A percentile compares a stretch with the other conserved stretches of the same genome.
Evolutionary conservation across 2,888 invertebrate species (phyloP).

Genomic region (Salticus scenicus): DNA sequence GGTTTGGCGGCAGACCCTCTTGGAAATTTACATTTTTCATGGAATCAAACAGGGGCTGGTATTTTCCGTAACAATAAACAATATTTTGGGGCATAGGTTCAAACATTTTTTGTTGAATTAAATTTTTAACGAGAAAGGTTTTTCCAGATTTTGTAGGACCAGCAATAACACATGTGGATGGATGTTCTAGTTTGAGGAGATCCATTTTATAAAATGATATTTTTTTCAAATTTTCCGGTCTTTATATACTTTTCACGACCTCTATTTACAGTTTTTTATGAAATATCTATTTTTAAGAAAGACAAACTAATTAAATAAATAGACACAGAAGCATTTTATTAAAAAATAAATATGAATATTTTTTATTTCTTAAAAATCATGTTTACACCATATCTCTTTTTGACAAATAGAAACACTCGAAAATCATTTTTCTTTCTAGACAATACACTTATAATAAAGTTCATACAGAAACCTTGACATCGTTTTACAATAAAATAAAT

Average conservation of each 20-base stretch:
- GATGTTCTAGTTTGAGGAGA: neutral
- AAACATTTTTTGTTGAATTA: too few species aligned
- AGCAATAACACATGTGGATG: neutral
- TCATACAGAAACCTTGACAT: conserved; percentile 13
- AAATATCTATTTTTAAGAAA: too few species aligned
- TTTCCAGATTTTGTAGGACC: neutral
- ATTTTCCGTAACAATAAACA: neutral
- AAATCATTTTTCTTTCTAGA: conserved; percentile 8
- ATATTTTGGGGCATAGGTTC: neutral
- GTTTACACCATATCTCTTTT: conserved; percentile 4
- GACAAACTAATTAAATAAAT: too few species aligned
- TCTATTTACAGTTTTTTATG: neutral
- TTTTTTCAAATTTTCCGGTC: neutral
- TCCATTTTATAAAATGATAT: neutral
- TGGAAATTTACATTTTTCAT: conserved; percentile 14
- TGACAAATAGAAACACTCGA: conserved; percentile 3
- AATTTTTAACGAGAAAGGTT: neutral
- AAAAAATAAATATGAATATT: neutral
- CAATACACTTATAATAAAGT: neutral
- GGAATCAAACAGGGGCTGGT: neutral
- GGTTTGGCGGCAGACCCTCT: conserved; percentile 1
- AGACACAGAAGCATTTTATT: too few species aligned
- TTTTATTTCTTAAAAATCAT: conserved; percentile 5
- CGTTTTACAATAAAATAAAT: conserved; percentile 23
- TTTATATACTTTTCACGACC: neutral